phyloP scores from a whole-genome alignment of 2,888 invertebrate genomes.

The Brachynemurus nebulosus region DNA sequence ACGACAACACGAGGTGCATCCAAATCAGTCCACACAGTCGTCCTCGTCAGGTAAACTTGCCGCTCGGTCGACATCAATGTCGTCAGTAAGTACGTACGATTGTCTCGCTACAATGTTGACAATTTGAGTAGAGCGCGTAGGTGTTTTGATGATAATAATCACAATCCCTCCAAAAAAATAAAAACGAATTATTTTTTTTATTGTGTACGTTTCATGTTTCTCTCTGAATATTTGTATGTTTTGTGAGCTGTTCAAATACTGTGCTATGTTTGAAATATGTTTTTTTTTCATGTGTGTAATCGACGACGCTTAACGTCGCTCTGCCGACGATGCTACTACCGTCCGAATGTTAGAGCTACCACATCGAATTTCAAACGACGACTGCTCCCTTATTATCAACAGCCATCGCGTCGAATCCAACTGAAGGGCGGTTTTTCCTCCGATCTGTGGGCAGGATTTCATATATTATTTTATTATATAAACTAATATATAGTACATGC shows the following conservation, averaged over 20 bases:
- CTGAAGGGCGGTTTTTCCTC: constrained; percentile 29
- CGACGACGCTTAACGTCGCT: constrained; percentile 25
- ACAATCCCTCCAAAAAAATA: no score
- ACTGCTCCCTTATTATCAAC: constrained; percentile 1
- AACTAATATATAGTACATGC: background rate
- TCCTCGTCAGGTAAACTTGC: no score
- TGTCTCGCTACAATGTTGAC: no score
- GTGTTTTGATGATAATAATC: no score
- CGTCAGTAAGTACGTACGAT: no score
- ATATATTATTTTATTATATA: constrained; percentile 15
- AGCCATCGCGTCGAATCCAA: constrained; percentile 22
- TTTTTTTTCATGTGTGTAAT: constrained; percentile 24
- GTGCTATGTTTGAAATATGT: constrained; percentile 13
- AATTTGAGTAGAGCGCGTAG: no score
- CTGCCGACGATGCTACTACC: constrained; percentile 21
- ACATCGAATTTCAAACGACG: background rate
- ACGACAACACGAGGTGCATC: no score
- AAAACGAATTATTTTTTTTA: no score
- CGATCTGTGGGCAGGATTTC: constrained; percentile 33
- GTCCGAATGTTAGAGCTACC: background rate
- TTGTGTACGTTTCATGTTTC: no score
- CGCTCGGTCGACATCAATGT: no score
- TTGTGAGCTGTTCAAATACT: background rate
- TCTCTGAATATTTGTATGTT: no score
- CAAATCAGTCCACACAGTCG: no score